Percentiles rank a stretch among this genome's conserved stretches.
These are phyloP conservation scores for Empidonax traillii DNA, from an alignment of 2,113 vertebrate genomes.

Conservation along the genomic window DNA sequence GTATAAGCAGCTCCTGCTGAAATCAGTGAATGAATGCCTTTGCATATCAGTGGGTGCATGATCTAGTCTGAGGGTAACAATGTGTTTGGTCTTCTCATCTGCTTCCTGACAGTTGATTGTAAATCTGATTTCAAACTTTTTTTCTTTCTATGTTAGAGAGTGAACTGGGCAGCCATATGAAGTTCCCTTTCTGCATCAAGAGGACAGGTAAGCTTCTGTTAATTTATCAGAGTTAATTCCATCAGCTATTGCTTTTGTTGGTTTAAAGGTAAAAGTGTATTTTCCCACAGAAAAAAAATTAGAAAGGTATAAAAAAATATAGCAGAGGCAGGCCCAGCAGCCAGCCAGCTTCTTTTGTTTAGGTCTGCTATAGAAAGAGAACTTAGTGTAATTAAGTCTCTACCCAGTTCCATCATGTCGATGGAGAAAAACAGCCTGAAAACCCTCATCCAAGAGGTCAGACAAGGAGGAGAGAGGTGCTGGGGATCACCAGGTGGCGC, in stretches of 20 bases:
- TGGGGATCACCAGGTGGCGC: conserved; percentile 9
- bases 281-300: neutral
- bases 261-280: neutral
- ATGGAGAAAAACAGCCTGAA: neutral
- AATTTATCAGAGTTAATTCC: neutral
- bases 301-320: neutral
- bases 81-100: neutral
- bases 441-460: rapidly evolving
- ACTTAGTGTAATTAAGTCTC: neutral
- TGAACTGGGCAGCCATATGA: neutral
- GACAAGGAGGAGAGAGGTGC: neutral
- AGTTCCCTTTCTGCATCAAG: neutral
- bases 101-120: neutral
- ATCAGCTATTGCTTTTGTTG: neutral
- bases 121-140: neutral
- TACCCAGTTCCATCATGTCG: neutral
- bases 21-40: neutral
- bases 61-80: neutral
- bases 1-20: neutral
- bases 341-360: neutral
- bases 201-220: neutral
- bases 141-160: neutral
- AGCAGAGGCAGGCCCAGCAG: neutral
- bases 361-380: neutral
- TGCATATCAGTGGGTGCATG: neutral